phyloP scores from a whole-genome alignment of 2,113 vertebrate species.

The Serilophus lunatus region DNA sequence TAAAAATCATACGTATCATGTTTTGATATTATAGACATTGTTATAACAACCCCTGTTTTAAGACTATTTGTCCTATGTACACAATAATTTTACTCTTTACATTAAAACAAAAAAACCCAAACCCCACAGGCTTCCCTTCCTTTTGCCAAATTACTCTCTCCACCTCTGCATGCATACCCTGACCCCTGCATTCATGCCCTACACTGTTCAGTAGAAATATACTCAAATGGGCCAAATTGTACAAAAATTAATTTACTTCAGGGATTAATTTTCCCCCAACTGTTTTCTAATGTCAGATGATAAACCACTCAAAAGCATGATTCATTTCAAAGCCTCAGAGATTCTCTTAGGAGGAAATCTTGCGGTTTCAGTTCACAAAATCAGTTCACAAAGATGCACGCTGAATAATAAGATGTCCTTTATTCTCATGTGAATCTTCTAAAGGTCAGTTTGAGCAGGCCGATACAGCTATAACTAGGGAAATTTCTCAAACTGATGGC shows the following conservation, averaged over 20 bases:
- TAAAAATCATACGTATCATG: background rate
- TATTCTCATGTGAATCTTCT: background rate
- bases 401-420: constrained; percentile 15
- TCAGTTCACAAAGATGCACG: background rate
- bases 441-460: constrained; percentile 47
- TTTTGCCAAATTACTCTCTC: background rate
- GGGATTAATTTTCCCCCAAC: background rate
- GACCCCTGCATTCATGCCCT: background rate
- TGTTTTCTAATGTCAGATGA: background rate
- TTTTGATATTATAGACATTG: background rate
- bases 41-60: background rate
- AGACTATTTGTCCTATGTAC: background rate
- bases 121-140: background rate
- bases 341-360: background rate
- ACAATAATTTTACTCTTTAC: background rate
- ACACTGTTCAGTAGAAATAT: background rate
- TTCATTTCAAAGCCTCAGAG: background rate
- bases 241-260: background rate
- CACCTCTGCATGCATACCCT: too few species aligned
- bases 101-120: background rate
- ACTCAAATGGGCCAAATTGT: background rate
- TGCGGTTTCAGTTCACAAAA: background rate
- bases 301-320: background rate
- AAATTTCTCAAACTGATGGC: constrained; percentile 42
- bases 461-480: constrained; percentile 23